Evolutionary conservation across 2,888 invertebrate species (phyloP), one percentile per base, ranked within the genome.

Genomic region (Morpho deidamia): DNA sequence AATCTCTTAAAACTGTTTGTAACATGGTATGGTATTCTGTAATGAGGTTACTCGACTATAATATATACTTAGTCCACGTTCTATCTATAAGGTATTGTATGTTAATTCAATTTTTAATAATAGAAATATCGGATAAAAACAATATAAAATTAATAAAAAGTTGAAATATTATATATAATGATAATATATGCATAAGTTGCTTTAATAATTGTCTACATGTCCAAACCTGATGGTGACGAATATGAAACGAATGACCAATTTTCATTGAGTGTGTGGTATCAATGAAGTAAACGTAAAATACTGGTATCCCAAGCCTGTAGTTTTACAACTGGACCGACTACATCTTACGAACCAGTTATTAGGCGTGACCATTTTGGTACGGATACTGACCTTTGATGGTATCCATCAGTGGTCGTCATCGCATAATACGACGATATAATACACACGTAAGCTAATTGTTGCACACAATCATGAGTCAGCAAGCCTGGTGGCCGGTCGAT

Each of bases 351-450:
- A 87, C 89, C 88, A 88, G 89, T 89, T 88, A 87, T 88, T 89
- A 89, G 89, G 85, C 84, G 89, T 88, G 87, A 88, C 87, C 87
- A 86, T 88, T 85, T 88, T 77, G 85, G 86, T 87, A 85, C 85
- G 86, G 84, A 89, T 88, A 87, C 86, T 89, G 89, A 88, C 88
- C 89, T 88, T 81, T 83, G 85, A 80, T 83, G 83, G 80, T 81
- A 81, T 80, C 76, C 78, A 80, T 74, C 72, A 75, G 71, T 77
- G 76, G 74, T 76, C 77, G 80, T 79, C 79, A 62, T 76, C 69
- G 68, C 71, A 74, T 80, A 75, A 76, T 78, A 75, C 80, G 84
- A 80, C 81, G 81, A 70, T 83, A 63, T 81, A 62, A 65, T 62
- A 49, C 41, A 42, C 42, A 74, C 76, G 73, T 74, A 79, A 78